Evolutionary conservation across 2,888 invertebrate genomes (phyloP).

Genomic region (Mesorhabditis spiculigera): DNA sequence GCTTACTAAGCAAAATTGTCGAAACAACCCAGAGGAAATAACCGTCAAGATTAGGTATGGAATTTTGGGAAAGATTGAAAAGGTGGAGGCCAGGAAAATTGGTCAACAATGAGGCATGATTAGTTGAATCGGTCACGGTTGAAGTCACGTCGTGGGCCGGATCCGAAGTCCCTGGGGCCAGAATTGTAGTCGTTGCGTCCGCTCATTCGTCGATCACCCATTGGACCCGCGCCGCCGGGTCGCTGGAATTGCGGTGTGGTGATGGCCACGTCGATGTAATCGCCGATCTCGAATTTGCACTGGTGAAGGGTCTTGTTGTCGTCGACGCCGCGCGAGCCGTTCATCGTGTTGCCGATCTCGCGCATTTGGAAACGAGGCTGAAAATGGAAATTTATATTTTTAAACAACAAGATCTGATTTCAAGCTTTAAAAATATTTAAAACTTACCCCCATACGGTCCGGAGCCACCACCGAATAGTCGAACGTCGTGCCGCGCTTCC

Average conservation of each 20-base stretch:
- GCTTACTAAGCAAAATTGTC: too few relatives aligned
- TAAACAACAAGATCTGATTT: too few relatives aligned
- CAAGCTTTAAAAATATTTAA: too few relatives aligned
- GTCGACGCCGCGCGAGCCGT: slow-evolving; percentile 86
- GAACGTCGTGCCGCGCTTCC: slow-evolving; percentile 91
- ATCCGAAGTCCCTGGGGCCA: not conserved
- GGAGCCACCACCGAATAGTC: slow-evolving; percentile 76
- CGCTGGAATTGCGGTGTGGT: slow-evolving; percentile 55
- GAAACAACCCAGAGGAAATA: too few relatives aligned
- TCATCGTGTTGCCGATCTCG: slow-evolving; percentile 89
- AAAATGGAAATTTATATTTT: too few relatives aligned
- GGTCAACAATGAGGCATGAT: too few relatives aligned
- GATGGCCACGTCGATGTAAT: slow-evolving; percentile 94
- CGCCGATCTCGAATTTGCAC: slow-evolving; percentile 84
- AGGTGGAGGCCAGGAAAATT: too few relatives aligned
- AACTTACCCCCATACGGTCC: not conserved
- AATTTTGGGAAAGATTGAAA: too few relatives aligned
- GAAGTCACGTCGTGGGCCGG: not conserved
- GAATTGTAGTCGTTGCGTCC: not conserved
- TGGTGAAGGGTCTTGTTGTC: slow-evolving; percentile 81
- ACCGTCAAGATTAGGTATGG: too few relatives aligned
- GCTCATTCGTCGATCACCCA: slow-evolving; percentile 2
- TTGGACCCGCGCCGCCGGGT: slow-evolving; percentile 13
- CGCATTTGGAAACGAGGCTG: slow-evolving; percentile 78
- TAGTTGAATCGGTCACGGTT: not conserved